Conservation (phyloP, 2,797 vertebrate genomes). For the Bucorvus abyssinicus region DNA sequence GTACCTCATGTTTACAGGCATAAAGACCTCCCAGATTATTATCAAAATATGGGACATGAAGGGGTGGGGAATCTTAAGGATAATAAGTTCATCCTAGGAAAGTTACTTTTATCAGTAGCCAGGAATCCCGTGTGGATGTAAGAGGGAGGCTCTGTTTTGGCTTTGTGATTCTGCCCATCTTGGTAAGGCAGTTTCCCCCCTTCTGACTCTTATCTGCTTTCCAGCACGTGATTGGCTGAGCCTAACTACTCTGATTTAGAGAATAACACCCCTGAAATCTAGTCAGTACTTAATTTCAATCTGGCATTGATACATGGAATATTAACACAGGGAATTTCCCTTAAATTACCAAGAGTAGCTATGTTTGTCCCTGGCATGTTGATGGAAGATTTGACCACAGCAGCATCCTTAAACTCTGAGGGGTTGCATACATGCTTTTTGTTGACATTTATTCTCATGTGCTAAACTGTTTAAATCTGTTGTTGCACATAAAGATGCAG, state of each 20-base stretch:
- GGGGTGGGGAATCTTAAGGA: background rate
- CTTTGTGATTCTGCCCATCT: background rate
- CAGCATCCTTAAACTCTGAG: background rate
- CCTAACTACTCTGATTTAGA: background rate
- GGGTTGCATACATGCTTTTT: background rate
- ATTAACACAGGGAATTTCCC: background rate
- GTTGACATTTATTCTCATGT: background rate
- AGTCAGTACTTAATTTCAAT: background rate
- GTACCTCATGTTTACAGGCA: background rate
- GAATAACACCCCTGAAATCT: background rate
- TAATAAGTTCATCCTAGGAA: background rate
- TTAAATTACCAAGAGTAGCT: background rate
- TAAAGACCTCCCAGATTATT: background rate
- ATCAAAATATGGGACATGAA: background rate
- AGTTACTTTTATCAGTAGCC: background rate
- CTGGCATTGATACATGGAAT: background rate
- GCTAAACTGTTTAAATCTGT: background rate
- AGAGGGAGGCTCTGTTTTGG: background rate
- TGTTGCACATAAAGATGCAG: background rate
- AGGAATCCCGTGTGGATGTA: background rate
- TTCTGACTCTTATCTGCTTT: background rate
- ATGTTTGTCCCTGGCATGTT: background rate
- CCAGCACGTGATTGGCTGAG: background rate
- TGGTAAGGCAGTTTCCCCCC: background rate
- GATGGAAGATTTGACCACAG: fast-evolving